phyloP scores from a whole-genome alignment of 1,140 invertebrate genomes.

The Agrilus planipennis region DNA sequence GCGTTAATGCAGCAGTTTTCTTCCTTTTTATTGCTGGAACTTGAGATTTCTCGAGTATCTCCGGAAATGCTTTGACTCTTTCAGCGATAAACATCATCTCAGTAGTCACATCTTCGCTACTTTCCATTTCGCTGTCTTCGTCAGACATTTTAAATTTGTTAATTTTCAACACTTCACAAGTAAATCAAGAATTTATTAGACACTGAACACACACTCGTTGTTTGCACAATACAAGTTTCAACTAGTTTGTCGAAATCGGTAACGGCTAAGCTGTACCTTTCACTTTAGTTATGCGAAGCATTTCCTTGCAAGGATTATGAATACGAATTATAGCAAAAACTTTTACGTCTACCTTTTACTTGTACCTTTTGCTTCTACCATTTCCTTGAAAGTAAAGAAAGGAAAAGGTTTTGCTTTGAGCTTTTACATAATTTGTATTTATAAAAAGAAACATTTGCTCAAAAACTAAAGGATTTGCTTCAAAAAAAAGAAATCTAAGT shows the following conservation, averaged over 20 bases:
- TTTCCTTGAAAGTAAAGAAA: background rate
- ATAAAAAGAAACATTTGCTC: too few species aligned
- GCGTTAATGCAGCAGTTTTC: conserved; percentile 3
- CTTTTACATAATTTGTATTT: too few species aligned
- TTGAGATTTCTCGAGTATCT: conserved; percentile 10
- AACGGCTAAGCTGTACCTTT: background rate
- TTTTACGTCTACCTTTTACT: conserved; percentile 5
- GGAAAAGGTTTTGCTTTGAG: too few species aligned
- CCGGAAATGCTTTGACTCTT: conserved; percentile 4
- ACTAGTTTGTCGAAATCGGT: background rate
- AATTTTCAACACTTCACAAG: conserved; percentile 2
- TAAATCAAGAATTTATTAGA: background rate
- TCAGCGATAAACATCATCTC: conserved; percentile 9
- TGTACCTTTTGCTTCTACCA: background rate
- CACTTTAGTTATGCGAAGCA: background rate
- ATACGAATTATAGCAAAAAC: background rate
- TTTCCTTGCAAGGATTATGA: background rate
- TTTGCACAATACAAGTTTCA: background rate
- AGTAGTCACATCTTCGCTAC: conserved; percentile 1
- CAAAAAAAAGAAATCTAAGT: too few species aligned
- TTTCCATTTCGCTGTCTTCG: background rate
- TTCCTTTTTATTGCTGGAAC: conserved; percentile 7
- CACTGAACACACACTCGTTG: background rate
- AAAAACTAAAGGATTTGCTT: too few species aligned
- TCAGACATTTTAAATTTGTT: conserved; percentile 4